Conservation (phyloP, 2,797 vertebrate genomes). For the Monodelphis domestica region DNA sequence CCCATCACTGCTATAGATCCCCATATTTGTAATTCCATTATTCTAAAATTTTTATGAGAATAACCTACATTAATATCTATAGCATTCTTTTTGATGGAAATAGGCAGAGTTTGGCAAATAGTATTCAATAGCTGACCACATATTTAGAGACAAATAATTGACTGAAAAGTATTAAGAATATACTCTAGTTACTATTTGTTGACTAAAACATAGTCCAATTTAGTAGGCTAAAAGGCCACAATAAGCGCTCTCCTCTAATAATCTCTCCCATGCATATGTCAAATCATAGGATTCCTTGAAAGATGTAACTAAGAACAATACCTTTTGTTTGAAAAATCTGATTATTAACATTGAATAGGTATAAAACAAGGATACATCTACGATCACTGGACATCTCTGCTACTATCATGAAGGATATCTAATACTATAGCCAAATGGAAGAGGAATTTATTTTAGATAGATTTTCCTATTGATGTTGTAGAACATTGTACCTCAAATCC, state of each 20-base stretch:
- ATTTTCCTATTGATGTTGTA: background rate
- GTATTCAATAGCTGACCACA: background rate
- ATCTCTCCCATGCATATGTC: background rate
- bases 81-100: background rate
- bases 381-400: background rate
- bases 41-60: background rate
- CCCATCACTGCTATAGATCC: too few species aligned
- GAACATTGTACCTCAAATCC: background rate
- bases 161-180: background rate
- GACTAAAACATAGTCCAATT: background rate
- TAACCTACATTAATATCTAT: background rate
- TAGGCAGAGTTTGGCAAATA: background rate
- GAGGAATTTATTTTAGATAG: background rate
- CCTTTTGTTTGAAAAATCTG: background rate
- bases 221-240: background rate
- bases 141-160: background rate
- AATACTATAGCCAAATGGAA: background rate
- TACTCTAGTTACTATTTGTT: background rate
- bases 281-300: background rate
- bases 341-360: background rate
- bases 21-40: background rate
- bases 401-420: background rate
- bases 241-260: background rate
- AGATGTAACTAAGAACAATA: background rate
- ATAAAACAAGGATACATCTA: background rate